phyloP scores from a whole-genome alignment of 2,113 vertebrate genomes.

The Eleginops maclovinus region DNA sequence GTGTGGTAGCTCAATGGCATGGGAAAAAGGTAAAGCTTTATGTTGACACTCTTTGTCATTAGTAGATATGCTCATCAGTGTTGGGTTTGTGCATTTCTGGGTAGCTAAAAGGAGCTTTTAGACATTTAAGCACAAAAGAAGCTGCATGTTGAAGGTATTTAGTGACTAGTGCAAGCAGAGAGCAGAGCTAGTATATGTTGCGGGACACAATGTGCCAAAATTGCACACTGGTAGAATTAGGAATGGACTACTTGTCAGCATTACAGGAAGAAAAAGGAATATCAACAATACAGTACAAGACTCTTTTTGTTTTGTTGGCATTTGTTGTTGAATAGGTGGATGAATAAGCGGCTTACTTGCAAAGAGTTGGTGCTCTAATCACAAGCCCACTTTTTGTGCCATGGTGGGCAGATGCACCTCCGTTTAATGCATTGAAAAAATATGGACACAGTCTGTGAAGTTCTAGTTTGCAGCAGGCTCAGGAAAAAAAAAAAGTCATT shows the following conservation, averaged over 20 bases:
- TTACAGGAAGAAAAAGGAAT: too few species aligned
- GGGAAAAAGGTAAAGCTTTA: constrained; percentile 3
- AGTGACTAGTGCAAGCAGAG: background rate
- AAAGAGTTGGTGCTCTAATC: background rate
- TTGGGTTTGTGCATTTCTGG: constrained; percentile 8
- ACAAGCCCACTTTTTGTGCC: background rate
- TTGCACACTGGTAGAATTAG: background rate
- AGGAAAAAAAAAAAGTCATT: constrained; percentile 71
- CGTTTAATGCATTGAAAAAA: constrained; percentile 13
- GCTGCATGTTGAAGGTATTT: background rate
- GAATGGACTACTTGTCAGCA: background rate
- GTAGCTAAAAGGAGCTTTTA: background rate
- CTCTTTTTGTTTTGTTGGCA: background rate
- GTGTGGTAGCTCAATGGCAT: background rate
- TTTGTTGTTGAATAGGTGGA: constrained; percentile 8
- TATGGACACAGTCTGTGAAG: constrained; percentile 25
- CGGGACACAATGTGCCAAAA: background rate
- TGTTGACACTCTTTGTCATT: background rate
- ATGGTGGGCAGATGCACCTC: background rate
- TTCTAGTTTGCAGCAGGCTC: constrained; percentile 54
- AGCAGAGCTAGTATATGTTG: background rate
- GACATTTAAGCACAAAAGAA: background rate
- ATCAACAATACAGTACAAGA: too few species aligned
- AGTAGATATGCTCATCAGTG: background rate
- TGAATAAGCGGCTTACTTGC: background rate